phyloP scores from a whole-genome alignment of 37 sponge, comb jelly and placozoan genomes.

The Aphrocallistes beatrix region DNA sequence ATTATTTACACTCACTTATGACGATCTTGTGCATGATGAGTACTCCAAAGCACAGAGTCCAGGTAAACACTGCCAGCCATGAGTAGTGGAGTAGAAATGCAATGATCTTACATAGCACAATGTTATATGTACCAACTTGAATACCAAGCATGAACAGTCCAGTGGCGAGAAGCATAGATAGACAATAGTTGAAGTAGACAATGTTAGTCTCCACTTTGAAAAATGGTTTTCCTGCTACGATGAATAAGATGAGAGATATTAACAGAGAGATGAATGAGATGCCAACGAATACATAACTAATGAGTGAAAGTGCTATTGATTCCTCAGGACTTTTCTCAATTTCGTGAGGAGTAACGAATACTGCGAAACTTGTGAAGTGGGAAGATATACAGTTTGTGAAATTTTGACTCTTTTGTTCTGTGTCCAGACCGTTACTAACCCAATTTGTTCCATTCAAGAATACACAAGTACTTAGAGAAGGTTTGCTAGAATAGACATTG shows the following conservation, averaged over 20 bases:
- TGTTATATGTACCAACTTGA: background rate
- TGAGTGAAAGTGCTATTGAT: background rate
- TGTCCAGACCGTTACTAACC: background rate
- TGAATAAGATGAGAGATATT: background rate
- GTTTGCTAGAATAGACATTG: no score
- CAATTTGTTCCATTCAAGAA: background rate
- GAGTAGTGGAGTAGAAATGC: background rate
- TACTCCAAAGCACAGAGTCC: slow-evolving; percentile 1
- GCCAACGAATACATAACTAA: background rate
- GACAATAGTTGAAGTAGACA: background rate
- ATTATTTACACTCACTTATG: no score
- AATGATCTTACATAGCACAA: background rate
- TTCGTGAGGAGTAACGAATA: background rate
- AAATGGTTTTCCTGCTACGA: background rate
- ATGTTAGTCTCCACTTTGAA: background rate
- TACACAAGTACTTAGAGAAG: no score
- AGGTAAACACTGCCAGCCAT: background rate
- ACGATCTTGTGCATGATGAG: background rate
- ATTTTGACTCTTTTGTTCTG: background rate
- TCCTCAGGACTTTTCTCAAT: background rate
- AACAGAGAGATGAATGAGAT: background rate
- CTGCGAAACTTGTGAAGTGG: slow-evolving; percentile 10
- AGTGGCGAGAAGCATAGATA: background rate
- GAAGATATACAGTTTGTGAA: background rate
- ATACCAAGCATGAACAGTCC: slow-evolving; percentile 1